Percentiles rank a stretch among this genome's conserved stretches.
Conservation (phyloP, 2,113 vertebrate genomes). For the Tragelaphus buxtoni region DNA sequence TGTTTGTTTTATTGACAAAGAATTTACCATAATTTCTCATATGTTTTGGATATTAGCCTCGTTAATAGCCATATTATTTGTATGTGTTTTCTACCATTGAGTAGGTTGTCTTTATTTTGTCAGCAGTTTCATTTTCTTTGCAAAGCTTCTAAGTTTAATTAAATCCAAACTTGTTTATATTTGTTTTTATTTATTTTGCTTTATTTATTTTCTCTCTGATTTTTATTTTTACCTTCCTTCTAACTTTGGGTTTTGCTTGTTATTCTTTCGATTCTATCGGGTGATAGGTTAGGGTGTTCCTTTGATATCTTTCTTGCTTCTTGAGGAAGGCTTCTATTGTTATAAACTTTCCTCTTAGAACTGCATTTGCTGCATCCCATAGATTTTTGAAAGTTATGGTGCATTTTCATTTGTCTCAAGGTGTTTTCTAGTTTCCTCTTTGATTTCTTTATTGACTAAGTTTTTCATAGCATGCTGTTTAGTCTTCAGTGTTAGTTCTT, state of each 20-base stretch:
- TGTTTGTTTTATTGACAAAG: neutral
- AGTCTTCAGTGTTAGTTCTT: neutral
- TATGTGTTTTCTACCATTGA: neutral
- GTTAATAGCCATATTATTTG: neutral
- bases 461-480: neutral
- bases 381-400: neutral
- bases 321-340: neutral
- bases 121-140: neutral
- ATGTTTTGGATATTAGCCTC: neutral
- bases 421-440: neutral
- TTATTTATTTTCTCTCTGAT: neutral
- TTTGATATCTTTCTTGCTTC: neutral
- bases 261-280: neutral
- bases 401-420: neutral
- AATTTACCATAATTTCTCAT: neutral
- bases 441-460: neutral
- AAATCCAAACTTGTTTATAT: neutral
- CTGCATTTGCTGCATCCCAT: neutral
- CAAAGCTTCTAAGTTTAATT: neutral
- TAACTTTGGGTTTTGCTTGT: neutral
- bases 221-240: neutral
- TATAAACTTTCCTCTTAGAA: neutral
- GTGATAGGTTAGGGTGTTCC: neutral
- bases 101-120: neutral
- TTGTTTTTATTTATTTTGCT: neutral